Evolutionary conservation across 2,797 vertebrate species (phyloP).

Genomic region (Molothrus ater): DNA sequence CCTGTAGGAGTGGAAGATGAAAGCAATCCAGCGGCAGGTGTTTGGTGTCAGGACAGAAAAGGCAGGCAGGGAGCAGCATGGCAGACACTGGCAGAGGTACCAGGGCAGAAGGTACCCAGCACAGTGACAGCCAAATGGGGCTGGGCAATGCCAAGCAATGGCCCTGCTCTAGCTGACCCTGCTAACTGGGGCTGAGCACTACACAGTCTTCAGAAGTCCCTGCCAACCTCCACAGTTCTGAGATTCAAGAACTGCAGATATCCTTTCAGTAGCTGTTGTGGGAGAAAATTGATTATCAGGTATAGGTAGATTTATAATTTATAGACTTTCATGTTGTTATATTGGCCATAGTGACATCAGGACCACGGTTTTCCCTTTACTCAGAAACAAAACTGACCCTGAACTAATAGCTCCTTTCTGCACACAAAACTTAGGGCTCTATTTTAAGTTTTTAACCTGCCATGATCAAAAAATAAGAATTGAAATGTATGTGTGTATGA

Average conservation of each 20-base stretch:
- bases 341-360: background rate
- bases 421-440: background rate
- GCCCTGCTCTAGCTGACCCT: background rate
- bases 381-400: background rate
- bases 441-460: background rate
- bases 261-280: background rate
- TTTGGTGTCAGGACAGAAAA: background rate
- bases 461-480: background rate
- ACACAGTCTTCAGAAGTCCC: background rate
- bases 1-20: background rate
- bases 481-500: background rate
- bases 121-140: fast-evolving
- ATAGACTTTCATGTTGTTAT: background rate
- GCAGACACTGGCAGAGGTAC: background rate
- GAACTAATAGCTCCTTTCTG: background rate
- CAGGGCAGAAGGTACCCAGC: background rate
- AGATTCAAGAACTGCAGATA: background rate
- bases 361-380: background rate
- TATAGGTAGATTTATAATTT: background rate
- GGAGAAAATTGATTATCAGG: background rate
- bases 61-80: background rate
- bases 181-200: background rate
- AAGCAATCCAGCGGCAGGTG: background rate
- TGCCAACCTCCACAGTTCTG: background rate
- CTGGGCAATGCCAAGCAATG: background rate